Percentiles rank a stretch among this genome's conserved stretches.
Evolutionary conservation across 2,888 invertebrate genomes (phyloP).

Genomic region (Luperina nickerlii): DNA sequence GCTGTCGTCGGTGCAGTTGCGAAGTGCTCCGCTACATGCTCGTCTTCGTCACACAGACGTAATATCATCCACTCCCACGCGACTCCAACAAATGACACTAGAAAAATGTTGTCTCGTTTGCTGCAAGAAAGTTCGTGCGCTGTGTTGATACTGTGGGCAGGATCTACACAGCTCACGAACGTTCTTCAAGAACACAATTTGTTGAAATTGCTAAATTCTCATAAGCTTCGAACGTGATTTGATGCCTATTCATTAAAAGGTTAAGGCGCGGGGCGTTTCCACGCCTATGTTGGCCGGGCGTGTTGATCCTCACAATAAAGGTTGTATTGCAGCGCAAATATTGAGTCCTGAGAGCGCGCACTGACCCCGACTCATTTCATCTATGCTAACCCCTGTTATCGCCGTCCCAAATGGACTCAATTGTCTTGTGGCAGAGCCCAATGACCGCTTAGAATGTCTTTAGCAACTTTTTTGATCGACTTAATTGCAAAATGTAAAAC

Average conservation of each 20-base stretch:
- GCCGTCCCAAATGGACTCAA: slow-evolving; percentile 81
- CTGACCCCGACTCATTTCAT: slow-evolving; percentile 85
- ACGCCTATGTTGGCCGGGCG: slow-evolving; percentile 76
- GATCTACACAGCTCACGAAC: slow-evolving; percentile 54
- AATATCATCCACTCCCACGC: slow-evolving; percentile 76
- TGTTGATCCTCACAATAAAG: slow-evolving; percentile 86
- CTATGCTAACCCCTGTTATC: slow-evolving; percentile 81
- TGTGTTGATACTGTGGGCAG: slow-evolving; percentile 52
- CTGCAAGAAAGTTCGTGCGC: slow-evolving; percentile 59
- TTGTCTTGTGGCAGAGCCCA: slow-evolving; percentile 80
- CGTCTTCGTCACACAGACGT: slow-evolving; percentile 81
- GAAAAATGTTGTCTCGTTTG: slow-evolving; percentile 67
- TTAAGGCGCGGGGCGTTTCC: slow-evolving; percentile 70
- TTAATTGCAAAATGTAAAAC: slow-evolving; percentile 37
- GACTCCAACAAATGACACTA: slow-evolving; percentile 71
- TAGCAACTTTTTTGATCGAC: slow-evolving; percentile 64
- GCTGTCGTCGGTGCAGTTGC: slow-evolving; percentile 83
- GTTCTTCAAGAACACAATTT: slow-evolving; percentile 62
- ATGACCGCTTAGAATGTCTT: slow-evolving; percentile 64
- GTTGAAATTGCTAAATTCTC: slow-evolving; percentile 61
- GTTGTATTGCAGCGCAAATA: slow-evolving; percentile 87
- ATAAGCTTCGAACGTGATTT: slow-evolving; percentile 71
- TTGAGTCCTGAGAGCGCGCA: slow-evolving; percentile 81
- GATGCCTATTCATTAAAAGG: slow-evolving; percentile 75
- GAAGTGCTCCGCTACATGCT: slow-evolving; percentile 78